phyloP scores from a whole-genome alignment of 2,113 vertebrate species.

The Ammodytes marinus region DNA sequence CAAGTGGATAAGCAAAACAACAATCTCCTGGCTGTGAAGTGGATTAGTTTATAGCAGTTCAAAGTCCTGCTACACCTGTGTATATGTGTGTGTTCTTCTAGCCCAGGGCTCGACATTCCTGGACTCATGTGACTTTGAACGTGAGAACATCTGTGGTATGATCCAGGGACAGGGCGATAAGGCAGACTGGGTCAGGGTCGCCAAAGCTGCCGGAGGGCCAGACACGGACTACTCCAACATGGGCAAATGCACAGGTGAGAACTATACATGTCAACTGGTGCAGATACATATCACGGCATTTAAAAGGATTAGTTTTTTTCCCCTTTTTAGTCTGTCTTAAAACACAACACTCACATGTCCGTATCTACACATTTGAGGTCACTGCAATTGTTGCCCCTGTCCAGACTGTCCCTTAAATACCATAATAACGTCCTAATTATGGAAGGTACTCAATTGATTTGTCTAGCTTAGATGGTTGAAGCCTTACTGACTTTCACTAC shows the following conservation, averaged over 20 bases:
- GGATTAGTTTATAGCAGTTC: slow-evolving; percentile 47
- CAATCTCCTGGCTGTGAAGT: background rate
- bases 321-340: no score
- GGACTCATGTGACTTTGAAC: slow-evolving; percentile 94
- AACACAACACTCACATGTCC: background rate
- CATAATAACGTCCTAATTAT: background rate
- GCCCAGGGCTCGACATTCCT: slow-evolving; percentile 90
- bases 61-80: slow-evolving; percentile 48
- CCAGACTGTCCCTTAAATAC: background rate
- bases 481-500: background rate
- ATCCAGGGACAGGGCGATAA: slow-evolving; percentile 87
- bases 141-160: slow-evolving; percentile 94
- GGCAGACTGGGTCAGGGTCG: slow-evolving; percentile 85
- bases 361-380: background rate
- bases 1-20: slow-evolving; percentile 3
- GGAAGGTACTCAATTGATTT: background rate
- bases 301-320: background rate
- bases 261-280: background rate
- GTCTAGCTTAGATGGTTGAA: background rate
- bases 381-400: background rate
- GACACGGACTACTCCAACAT: slow-evolving; percentile 88
- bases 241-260: slow-evolving; percentile 91
- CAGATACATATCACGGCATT: no score
- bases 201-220: slow-evolving; percentile 81
- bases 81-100: slow-evolving; percentile 62